Evolutionary conservation across 2,888 invertebrate genomes (phyloP).

Genomic region (Trissolcus brochymenae): DNA sequence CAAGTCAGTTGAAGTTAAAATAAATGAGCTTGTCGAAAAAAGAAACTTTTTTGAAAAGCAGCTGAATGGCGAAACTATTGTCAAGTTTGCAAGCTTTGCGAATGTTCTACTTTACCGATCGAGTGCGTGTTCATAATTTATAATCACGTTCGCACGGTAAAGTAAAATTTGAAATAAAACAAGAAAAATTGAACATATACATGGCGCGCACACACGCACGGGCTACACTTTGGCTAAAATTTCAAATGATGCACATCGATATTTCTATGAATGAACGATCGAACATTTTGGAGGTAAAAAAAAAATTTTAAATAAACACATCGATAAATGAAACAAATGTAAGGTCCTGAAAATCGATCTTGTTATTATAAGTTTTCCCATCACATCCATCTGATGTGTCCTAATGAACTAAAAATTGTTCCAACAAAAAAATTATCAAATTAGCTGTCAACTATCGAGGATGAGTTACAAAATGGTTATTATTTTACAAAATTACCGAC

Average conservation of each 20-base stretch:
- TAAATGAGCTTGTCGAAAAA: neutral
- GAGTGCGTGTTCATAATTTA: neutral
- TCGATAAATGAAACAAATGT: neutral
- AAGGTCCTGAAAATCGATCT: constrained; percentile 47
- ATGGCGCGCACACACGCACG: constrained; percentile 54
- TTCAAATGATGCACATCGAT: constrained; percentile 56
- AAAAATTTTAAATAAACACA: neutral
- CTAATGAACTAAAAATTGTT: too few relatives aligned
- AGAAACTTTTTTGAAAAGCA: neutral
- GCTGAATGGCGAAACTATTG: neutral
- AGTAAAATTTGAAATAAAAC: constrained; percentile 14
- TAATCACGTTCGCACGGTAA: constrained; percentile 7
- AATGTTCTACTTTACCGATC: constrained; percentile 2
- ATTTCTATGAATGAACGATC: constrained; percentile 24
- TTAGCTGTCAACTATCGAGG: too few relatives aligned
- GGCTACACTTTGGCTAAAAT: constrained; percentile 17
- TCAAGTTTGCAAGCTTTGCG: constrained; percentile 15
- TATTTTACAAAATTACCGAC: too few relatives aligned
- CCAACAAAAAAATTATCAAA: too few relatives aligned
- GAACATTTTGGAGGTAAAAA: neutral
- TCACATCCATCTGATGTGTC: constrained; percentile 9
- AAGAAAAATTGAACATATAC: too few relatives aligned
- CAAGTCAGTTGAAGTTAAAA: constrained; percentile 62
- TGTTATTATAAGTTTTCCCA: constrained; percentile 55
- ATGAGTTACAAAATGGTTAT: too few relatives aligned